Base-by-base conservation (phyloP, 2,113 vertebrate genomes). In the Tichodroma muraria region DNA sequence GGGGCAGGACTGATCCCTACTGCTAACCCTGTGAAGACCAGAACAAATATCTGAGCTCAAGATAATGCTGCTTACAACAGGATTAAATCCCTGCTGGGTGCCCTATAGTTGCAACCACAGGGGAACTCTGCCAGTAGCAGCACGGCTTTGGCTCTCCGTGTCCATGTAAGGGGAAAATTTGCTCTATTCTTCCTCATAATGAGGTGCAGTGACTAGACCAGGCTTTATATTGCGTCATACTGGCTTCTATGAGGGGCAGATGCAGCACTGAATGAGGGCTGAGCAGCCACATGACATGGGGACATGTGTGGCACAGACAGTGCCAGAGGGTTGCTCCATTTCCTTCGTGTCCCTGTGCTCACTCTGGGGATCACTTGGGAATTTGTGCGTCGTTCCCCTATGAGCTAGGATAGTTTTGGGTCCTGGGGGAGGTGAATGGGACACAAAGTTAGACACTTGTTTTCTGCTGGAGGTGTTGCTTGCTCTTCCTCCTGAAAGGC, bases 31-130 rank as follows among this genome's bases (percentile, higher is more conserved):
- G 65, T 89, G 95, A 94, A 92, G 88, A 69, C 60, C 73, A 93
- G 90, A 94, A 93, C 86, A 96, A 95, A 93, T 88, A 97, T 86
- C 92, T 88, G 89, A 92, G 89, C 88, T 93, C 42, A 64, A 77
- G 96, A 96, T 96, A 96, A 96, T 94, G 64, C 95, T 95, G 40
- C 90, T 90, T 96, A 95, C 94, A 96, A 93, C 68, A 86, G 95
- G 94, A 96, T 95, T 96, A 96, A 96, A 90, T 90, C 90, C 95
- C 92, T 80, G 77, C 96, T 95, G 92, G 68, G 88, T 90, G 70
- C 80, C 83, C 95, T 95, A 59, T 60, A 86, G 96, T 10, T n/a
- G 72, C 83, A 88, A 28, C 76, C 92, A 86, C 90, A 56, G 90
- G 94, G 95, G 88, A 94, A 59, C 88, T 93, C 79, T 0, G 17